These are phyloP conservation scores for Galago senegalensis DNA, from an alignment of 2,797 vertebrate species.

Conservation along the genomic window DNA sequence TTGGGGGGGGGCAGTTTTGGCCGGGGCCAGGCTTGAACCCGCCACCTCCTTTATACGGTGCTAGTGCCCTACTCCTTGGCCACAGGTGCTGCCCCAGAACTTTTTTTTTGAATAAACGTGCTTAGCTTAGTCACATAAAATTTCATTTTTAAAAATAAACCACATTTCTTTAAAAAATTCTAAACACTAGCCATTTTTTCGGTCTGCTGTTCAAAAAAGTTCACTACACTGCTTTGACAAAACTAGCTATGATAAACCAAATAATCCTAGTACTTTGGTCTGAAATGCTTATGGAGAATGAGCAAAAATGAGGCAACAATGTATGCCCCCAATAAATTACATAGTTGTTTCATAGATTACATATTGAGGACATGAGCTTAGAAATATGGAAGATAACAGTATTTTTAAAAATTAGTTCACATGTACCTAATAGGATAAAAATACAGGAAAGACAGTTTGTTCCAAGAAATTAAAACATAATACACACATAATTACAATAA, in stretches of 20 bases:
- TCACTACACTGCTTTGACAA: conserved; percentile 54
- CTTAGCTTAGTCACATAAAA: conserved; percentile 23
- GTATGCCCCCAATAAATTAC: not conserved
- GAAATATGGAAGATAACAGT: conserved; percentile 62
- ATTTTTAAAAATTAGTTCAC: not conserved
- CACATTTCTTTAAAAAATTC: conserved; percentile 49
- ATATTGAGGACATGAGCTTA: not conserved
- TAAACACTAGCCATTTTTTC: conserved; percentile 8
- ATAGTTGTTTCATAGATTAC: conserved; percentile 21
- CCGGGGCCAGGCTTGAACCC: too few species aligned
- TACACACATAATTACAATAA: conserved; percentile 44
- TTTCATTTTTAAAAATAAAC: conserved; percentile 54
- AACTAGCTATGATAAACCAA: not conserved
- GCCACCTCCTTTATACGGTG: too few species aligned
- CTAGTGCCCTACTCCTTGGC: too few species aligned
- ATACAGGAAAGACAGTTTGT: conserved; percentile 5
- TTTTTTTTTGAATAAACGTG: conserved; percentile 4
- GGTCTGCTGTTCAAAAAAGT: conserved; percentile 13
- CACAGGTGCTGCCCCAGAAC: not conserved
- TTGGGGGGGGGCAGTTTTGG: too few species aligned
- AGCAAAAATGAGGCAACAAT: not conserved
- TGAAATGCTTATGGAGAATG: conserved; percentile 39
- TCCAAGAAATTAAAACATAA: conserved; percentile 45
- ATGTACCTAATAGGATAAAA: conserved; percentile 24
- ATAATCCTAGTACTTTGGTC: not conserved